Base-by-base conservation (phyloP, 2,113 vertebrate genomes). In the Microtus ochrogaster region DNA sequence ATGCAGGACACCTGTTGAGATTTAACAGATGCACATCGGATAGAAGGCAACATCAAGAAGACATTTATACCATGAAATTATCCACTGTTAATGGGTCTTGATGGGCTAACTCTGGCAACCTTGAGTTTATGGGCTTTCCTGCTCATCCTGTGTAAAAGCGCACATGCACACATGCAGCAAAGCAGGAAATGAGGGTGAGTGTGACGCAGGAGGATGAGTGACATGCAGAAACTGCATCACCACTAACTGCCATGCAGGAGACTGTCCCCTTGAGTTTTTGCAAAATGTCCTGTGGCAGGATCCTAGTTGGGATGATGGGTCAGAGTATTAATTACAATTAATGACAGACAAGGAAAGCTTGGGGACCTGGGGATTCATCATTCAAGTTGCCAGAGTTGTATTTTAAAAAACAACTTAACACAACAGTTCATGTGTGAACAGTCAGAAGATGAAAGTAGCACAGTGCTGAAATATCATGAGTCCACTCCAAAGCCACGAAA, bases 191-290 rank as follows among this genome's bases (percentile, higher is more conserved):
- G 52, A 17, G 28, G 49, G 44, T 47, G 72, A 93, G 83, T 95
- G 83, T 95, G 89, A 92, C 92, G 97, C 93, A 97, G 88, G 65
- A 68, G 55, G 76, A 78, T 76, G 97, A 94, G 92, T 88, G 95
- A 92, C 94, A 78, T 87, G 87, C 94, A 95, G 95, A 97, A 95
- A 97, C 41, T 96, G 76, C 0, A 94, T 87, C 68, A 86, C 72
- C 47, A 91, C 89, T 95, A 95, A 98, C 87, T 96, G 95, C 91
- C 52, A 72, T 41, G 77, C 26, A 76, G 89, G 97, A 97, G 96
- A 97, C 70, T 97, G 98, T 96, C 97, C 83, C 77, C 93, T 89
- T 92, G 97, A 97, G 96, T 96, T 79, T 98, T 92, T 83, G 58
- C 84, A 95, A 90, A 90, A 74, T 93, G 68, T 96, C 94, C 96